Evolutionary conservation across 2,888 invertebrate species (phyloP), one percentile per base, ranked within the genome.

Genomic region (Dicranocentrus wangi): DNA sequence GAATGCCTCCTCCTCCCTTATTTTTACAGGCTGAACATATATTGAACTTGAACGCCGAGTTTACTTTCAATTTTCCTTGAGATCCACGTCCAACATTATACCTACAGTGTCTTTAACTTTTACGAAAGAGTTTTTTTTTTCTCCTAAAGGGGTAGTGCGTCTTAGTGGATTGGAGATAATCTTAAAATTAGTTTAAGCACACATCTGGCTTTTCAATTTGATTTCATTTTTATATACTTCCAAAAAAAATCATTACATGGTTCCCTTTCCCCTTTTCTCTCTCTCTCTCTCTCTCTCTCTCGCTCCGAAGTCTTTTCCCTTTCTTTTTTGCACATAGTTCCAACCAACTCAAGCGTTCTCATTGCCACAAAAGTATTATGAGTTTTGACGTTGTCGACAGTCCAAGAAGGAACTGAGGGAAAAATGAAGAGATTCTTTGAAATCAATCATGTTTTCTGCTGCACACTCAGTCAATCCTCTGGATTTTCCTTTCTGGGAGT

Each of bases 101-200:
- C 15, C 15, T 23, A 63, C 13, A 39, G 13, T 8, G 42, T 27
- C 17, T 13, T 21, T 3, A 39, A 39, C 63, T 13, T 43, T n/a
- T n/a, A n/a, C n/a, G n/a, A n/a, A n/a, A n/a, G n/a, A n/a, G n/a
- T n/a, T n/a, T n/a, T n/a, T n/a, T n/a, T n/a, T n/a, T n/a, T n/a
- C n/a, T n/a, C n/a, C n/a, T n/a, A n/a, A n/a, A 66, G 17, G 28
- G 0, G 63, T n/a, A 27, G n/a, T 2, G 23, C 27, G 25, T 47
- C 43, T 65, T 51, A 47, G 13, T 17, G 47, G 13, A 47, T 47
- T n/a, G 47, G 19, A 55, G 65, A 65, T 66, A 75, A 58, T 55
- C 53, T 55, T 32, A 53, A 77, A 77, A 69, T 69, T 69, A 77
- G 77, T 69, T 77, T 77, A 77, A 63, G 76, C 28, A 66, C 13